A percentile compares a stretch with the other conserved stretches of the same genome.
These are phyloP conservation scores for Magallana angulata DNA, from an alignment of 1,140 invertebrate species.

Conservation along the genomic window DNA sequence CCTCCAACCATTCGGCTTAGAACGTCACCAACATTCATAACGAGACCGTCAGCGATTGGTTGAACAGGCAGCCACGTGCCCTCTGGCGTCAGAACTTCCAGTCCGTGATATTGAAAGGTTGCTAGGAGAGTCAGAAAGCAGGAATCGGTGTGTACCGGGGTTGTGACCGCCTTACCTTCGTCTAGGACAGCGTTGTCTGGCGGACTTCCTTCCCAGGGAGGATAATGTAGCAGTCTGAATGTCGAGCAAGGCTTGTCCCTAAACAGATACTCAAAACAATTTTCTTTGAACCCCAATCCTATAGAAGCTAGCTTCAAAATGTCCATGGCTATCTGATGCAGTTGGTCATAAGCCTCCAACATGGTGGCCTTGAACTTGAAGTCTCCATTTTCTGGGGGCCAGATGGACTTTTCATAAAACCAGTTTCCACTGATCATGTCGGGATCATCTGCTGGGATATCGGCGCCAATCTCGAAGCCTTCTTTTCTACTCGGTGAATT, in stretches of 20 bases:
- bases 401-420: conserved; percentile 58
- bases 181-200: conserved; percentile 47
- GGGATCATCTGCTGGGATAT: conserved; percentile 40
- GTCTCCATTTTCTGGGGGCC: conserved; percentile 51
- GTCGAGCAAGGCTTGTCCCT: conserved; percentile 59
- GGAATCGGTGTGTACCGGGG: conserved; percentile 58
- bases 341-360: conserved; percentile 37
- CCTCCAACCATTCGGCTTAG: conserved; percentile 45
- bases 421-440: conserved; percentile 49
- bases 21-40: conserved; percentile 51
- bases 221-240: conserved; percentile 62
- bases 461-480: conserved; percentile 60
- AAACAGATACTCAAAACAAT: conserved; percentile 60
- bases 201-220: conserved; percentile 41
- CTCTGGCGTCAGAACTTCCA: conserved; percentile 27
- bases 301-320: conserved; percentile 54
- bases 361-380: conserved; percentile 53
- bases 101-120: conserved; percentile 41
- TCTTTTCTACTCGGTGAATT: conserved; percentile 56
- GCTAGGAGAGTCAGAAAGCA: conserved; percentile 48
- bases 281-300: conserved; percentile 58
- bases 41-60: conserved; percentile 22
- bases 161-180: conserved; percentile 50
- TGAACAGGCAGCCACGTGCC: conserved; percentile 41
- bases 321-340: conserved; percentile 51